phyloP scores from a whole-genome alignment of 2,797 vertebrate species.

The Mormyrus proboscirostris region DNA sequence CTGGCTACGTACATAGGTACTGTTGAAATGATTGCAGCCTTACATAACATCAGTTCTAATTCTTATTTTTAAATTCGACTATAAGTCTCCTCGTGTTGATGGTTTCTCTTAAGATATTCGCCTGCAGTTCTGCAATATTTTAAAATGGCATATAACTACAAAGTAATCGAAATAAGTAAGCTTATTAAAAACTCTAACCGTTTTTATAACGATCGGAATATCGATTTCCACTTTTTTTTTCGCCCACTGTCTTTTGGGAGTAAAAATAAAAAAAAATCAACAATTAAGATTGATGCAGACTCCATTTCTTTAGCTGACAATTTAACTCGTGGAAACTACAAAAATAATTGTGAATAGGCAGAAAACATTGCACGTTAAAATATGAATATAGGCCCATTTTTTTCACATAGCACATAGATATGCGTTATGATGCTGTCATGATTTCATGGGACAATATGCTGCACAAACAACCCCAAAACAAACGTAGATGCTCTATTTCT shows the following conservation, averaged over 20 bases:
- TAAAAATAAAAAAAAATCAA: not conserved
- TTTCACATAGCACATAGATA: not conserved
- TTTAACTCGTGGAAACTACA: not conserved
- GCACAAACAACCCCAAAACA: not conserved
- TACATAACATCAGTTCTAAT: not conserved
- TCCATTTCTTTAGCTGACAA: not conserved
- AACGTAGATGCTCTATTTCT: not conserved
- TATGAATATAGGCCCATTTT: not conserved
- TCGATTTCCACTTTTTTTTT: not conserved
- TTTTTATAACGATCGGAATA: not conserved
- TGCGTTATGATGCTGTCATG: not conserved
- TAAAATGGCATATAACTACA: not conserved
- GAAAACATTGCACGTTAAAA: not conserved
- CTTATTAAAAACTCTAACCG: not conserved
- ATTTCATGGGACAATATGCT: not conserved
- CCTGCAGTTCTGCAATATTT: not conserved
- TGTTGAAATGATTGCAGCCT: not conserved
- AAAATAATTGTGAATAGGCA: not conserved
- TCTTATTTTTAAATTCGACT: not conserved
- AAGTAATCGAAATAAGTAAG: not conserved
- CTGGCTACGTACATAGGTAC: not conserved
- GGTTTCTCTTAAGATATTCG: not conserved
- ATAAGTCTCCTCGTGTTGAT: not conserved
- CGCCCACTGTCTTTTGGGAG: not conserved
- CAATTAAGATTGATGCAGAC: not conserved